Percentiles rank a stretch among this genome's conserved stretches.
phyloP scores from a whole-genome alignment of 2,113 vertebrate genomes.

The Sylvia atricapilla region DNA sequence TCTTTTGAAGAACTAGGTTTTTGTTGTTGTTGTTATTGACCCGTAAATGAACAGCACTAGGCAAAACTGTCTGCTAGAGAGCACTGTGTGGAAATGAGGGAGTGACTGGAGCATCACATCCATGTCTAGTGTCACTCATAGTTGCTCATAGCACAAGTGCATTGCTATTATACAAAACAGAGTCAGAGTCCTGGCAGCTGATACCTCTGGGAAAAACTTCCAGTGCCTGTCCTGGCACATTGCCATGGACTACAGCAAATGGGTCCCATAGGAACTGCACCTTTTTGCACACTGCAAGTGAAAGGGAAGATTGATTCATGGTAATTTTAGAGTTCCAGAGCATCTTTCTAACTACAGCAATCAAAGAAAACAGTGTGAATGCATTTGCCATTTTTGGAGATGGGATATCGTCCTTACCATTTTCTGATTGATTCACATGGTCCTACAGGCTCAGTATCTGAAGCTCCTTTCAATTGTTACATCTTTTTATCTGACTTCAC shows the following conservation, averaged over 20 bases:
- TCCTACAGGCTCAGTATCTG: not conserved
- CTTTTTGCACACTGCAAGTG: not conserved
- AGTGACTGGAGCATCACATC: not conserved
- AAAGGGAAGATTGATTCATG: not conserved
- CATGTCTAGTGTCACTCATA: not conserved
- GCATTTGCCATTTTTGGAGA: not conserved
- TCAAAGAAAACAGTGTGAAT: not conserved
- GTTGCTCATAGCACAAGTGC: not conserved
- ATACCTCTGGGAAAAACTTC: not conserved
- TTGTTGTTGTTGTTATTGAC: not conserved
- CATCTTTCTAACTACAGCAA: not conserved
- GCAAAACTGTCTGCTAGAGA: not conserved
- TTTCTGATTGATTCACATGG: not conserved
- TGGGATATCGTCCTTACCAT: fast-evolving
- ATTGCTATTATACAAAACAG: not conserved
- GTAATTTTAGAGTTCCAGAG: not conserved
- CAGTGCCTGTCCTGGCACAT: not conserved
- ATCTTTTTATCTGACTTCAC: not conserved
- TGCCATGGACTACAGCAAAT: not conserved
- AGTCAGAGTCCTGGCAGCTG: not conserved
- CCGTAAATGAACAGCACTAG: not conserved
- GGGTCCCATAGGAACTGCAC: not conserved
- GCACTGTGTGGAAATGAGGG: not conserved
- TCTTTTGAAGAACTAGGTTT: not conserved
- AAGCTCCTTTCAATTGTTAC: not conserved